Evolutionary conservation across 2,113 vertebrate genomes (phyloP), one percentile per base, ranked within the genome.

Genomic region (Xiphophorus maculatus): DNA sequence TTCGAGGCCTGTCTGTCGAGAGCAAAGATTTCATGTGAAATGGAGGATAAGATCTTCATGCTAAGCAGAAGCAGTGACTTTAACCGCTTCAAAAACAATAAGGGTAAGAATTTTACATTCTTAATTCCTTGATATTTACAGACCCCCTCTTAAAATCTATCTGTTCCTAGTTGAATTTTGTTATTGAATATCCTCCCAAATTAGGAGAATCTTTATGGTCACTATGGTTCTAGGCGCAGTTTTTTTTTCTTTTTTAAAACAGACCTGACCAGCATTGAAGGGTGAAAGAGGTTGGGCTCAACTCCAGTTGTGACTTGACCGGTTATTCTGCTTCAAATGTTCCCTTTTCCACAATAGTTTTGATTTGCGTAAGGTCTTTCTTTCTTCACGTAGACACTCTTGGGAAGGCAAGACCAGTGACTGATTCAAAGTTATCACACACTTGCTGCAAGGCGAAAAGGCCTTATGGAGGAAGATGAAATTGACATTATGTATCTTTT

Each of bases 391-490:
- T 6, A 5, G 11, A 37, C 33, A 9, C 19, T 32, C 5, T 17
- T 69, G n/a, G n/a, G 51, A 60, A 27, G 42, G 19, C 17, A 51
- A 19, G 6, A n/a, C 70, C n/a, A 28, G 5, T 17, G 66, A 60
- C 42, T 69, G 40, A 29, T 33, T 74, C 28, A 48, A 27, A 68
- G 37, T 71, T 48, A 60, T 27, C 11, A 29, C 67, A 64, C 42
- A 37, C 19, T 12, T 27, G 66, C 17, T 19, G 3, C 30, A 28
- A 25, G 35, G 28, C n/a, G 29, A 54, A 17, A 32, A 51, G 19
- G 9, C 14, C 15, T 35, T 14, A 5, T 19, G n/a, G 17, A 62
- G 60, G 42, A 6, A 19, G 37, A 33, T 13, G 13, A 3, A n/a
- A 44, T 42, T 66, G 1, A 22, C 19, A 8, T 25, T 8, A 54